These are phyloP conservation scores for Thysanoteuthis rhombus DNA, from an alignment of 2,888 invertebrate genomes.

Conservation along the genomic window DNA sequence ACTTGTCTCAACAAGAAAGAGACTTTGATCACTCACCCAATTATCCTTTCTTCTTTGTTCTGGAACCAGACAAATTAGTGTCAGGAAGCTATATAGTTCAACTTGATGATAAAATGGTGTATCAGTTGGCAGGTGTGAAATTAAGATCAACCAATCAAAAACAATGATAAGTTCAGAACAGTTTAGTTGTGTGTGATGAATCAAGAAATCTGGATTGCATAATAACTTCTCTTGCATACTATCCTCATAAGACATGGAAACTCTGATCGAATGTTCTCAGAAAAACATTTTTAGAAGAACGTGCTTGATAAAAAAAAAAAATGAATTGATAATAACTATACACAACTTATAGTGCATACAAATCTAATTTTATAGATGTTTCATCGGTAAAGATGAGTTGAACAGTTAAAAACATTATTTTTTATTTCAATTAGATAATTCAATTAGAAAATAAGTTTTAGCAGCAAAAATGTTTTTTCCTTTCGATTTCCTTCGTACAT, in stretches of 20 bases:
- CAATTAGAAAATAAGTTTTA: background rate
- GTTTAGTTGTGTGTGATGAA: background rate
- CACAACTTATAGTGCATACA: background rate
- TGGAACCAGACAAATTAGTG: background rate
- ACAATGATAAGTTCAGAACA: background rate
- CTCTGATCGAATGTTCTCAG: too few relatives aligned
- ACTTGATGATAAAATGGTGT: background rate
- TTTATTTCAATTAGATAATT: background rate
- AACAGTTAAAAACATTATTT: background rate
- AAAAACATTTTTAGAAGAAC: too few relatives aligned
- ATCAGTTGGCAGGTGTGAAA: background rate
- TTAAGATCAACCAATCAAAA: background rate
- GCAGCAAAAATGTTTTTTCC: background rate
- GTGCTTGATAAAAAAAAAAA: too few relatives aligned
- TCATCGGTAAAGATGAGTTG: background rate
- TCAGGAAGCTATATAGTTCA: background rate
- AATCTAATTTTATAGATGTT: background rate
- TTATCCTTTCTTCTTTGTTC: background rate
- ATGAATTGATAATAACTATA: too few relatives aligned
- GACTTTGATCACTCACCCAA: background rate
- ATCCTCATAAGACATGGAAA: too few relatives aligned
- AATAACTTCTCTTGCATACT: too few relatives aligned
- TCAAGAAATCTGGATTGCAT: too few relatives aligned
- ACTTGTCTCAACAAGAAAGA: background rate
- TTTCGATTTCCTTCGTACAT: background rate